These are phyloP conservation scores for Lasiommata megera DNA, from an alignment of 2,888 invertebrate species.

Conservation along the genomic window DNA sequence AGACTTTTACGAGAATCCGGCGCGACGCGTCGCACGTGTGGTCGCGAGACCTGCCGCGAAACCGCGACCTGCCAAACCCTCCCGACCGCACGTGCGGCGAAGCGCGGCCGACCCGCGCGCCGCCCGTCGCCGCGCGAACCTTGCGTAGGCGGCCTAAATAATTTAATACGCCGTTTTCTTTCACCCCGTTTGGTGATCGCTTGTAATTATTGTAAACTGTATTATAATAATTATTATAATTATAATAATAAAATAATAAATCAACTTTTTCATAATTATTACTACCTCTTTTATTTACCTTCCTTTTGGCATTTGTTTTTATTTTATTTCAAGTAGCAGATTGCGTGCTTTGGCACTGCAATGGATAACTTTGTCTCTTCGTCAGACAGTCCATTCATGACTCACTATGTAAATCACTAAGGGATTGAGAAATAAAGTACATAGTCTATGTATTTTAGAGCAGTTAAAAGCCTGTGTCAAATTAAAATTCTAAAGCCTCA, in stretches of 20 bases:
- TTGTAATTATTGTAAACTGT: slow-evolving; percentile 82
- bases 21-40: slow-evolving; percentile 24
- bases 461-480: too few relatives aligned
- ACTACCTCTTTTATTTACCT: slow-evolving; percentile 61
- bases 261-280: slow-evolving; percentile 82
- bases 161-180: slow-evolving; percentile 80
- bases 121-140: slow-evolving; percentile 43
- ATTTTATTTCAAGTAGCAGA: too few relatives aligned
- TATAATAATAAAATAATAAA: slow-evolving; percentile 74
- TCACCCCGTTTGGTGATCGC: slow-evolving; percentile 81
- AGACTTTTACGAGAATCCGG: slow-evolving; percentile 28
- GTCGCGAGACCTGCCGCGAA: slow-evolving; percentile 18
- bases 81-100: slow-evolving; percentile 83
- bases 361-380: too few relatives aligned
- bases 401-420: too few relatives aligned
- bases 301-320: not conserved
- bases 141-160: slow-evolving; percentile 61
- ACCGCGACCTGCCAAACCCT: slow-evolving; percentile 84
- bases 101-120: slow-evolving; percentile 89
- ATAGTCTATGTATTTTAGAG: too few relatives aligned
- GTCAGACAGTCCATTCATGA: too few relatives aligned
- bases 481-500: too few relatives aligned
- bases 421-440: too few relatives aligned
- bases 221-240: slow-evolving; percentile 81
- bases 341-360: too few relatives aligned